Percentiles rank a stretch among this genome's conserved stretches.
phyloP scores from a whole-genome alignment of 2,888 invertebrate genomes.

The Phyto melanocephala region DNA sequence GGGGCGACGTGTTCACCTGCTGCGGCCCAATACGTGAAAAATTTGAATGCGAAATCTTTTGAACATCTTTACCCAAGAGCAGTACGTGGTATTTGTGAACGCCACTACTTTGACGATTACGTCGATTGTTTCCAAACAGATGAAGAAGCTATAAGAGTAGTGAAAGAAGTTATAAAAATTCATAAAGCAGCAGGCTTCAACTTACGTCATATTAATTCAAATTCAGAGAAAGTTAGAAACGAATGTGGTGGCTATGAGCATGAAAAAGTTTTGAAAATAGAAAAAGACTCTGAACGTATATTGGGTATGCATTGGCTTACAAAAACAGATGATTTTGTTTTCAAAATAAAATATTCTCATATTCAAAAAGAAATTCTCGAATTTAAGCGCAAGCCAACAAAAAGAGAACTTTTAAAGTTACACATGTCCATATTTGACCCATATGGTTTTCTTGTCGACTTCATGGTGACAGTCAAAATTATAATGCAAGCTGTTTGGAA shows the following conservation, averaged over 20 bases:
- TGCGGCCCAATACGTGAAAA: background rate
- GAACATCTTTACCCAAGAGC: conserved; percentile 1
- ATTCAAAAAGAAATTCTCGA: background rate
- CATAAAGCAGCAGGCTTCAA: conserved; percentile 47
- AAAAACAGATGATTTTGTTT: background rate
- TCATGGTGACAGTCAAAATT: background rate
- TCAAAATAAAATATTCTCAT: background rate
- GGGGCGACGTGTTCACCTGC: conserved; percentile 6
- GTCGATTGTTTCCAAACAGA: conserved; percentile 49
- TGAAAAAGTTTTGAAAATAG: too few species aligned
- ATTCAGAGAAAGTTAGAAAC: background rate
- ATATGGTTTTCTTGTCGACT: background rate
- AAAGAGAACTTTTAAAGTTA: conserved; percentile 1
- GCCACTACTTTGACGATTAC: conserved; percentile 53
- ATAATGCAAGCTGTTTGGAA: conserved; percentile 12
- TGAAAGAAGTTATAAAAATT: conserved; percentile 40
- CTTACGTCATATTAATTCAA: conserved; percentile 31
- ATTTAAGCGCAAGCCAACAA: background rate
- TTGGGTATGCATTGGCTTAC: background rate
- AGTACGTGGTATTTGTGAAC: conserved; percentile 24
- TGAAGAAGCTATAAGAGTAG: conserved; percentile 25
- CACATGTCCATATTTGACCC: conserved; percentile 16
- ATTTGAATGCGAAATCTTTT: background rate
- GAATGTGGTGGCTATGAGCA: background rate
- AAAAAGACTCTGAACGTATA: too few species aligned